A percentile compares a stretch with the other conserved stretches of the same genome.
phyloP scores from a whole-genome alignment of 2,797 vertebrate genomes.

The Spondyliosoma cantharus region DNA sequence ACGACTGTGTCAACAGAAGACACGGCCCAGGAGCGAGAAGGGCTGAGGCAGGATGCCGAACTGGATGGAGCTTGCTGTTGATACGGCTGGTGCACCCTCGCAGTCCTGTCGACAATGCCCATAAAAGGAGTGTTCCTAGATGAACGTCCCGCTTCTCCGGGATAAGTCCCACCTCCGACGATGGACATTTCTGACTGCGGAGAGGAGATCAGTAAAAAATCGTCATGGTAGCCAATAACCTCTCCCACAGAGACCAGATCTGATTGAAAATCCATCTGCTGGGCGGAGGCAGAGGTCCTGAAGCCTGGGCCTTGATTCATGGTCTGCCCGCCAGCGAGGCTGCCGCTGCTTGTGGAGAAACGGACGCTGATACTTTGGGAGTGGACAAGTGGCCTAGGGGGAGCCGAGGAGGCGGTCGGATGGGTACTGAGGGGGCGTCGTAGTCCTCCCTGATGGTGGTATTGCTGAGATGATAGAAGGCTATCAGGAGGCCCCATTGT shows the following conservation, averaged over 20 bases:
- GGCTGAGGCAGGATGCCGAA: conserved; percentile 72
- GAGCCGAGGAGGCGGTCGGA: conserved; percentile 84
- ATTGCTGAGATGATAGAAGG: conserved; percentile 71
- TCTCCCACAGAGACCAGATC: conserved; percentile 86
- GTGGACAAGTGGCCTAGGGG: conserved; percentile 90
- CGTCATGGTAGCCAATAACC: conserved; percentile 86
- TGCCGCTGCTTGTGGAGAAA: conserved; percentile 92
- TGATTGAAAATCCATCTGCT: conserved; percentile 94
- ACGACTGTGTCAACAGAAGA: conserved; percentile 96
- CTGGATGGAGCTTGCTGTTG: conserved; percentile 82
- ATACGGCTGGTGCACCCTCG: conserved; percentile 92
- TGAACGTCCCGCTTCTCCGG: conserved; percentile 89
- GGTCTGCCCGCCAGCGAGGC: conserved; percentile 85
- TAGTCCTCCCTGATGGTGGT: conserved; percentile 80
- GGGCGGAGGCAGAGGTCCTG: conserved; percentile 89
- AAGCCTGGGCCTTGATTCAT: conserved; percentile 87
- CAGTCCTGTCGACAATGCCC: conserved; percentile 95
- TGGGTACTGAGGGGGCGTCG: conserved; percentile 89
- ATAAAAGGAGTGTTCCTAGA: conserved; percentile 95
- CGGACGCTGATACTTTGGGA: conserved; percentile 92
- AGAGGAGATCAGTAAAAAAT: conserved; percentile 90
- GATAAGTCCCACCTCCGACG: conserved; percentile 86
- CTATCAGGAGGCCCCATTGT: conserved; percentile 87
- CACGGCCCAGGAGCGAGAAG: conserved; percentile 95
- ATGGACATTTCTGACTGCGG: conserved; percentile 84